Evolutionary conservation across 2,113 vertebrate genomes (phyloP), one percentile per base, ranked within the genome.

Genomic region (Lophochroa leadbeateri): DNA sequence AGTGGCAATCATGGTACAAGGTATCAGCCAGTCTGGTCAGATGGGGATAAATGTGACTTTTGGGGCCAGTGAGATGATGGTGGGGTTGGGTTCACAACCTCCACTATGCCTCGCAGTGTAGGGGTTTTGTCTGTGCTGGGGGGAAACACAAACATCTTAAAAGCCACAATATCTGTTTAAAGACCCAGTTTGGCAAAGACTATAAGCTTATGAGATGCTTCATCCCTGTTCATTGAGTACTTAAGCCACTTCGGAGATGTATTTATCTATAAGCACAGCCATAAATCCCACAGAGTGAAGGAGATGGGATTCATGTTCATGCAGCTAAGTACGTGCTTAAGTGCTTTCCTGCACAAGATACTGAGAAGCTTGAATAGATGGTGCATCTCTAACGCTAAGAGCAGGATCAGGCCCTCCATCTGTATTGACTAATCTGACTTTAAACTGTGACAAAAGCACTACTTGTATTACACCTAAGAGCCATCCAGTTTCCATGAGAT

Each of bases 21-120:
- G 20, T 20, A 13, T 27, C 1, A 4, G 33, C 21, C 53, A 27
- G 16, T 8, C 33, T 1, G 1, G 39, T 15, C 16, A 44, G 39
- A 15, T 3, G 28, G 50, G 46, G 60, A 47, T 35, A 89, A 57
- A 58, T 8, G 37, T 16, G 74, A 27, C 31, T 63, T 53, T 35
- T 39, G 31, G 43, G 57, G 71, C 27, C 23, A 13, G 7, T 0
- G 11, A 60, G 68, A 9, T 44, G 71, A 37, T 0, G 2, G 21
- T 20, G 44, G 52, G 13, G 20, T 7, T 1, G 5, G 35, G 20
- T 20, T 17, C 28, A 77, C 82, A 76, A 6, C 43, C 53, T 50
- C 35, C 29, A 13, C 43, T 11, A 28, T 17, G 14, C 31, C 63
- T 60, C 2, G 0, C 11, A 20, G 31, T 41, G 21, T 17, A 23